Evolutionary conservation across 92 coral and sea anemone genomes (phyloP), one percentile per base, ranked within the genome.

Genomic region (Actinostola sp.): DNA sequence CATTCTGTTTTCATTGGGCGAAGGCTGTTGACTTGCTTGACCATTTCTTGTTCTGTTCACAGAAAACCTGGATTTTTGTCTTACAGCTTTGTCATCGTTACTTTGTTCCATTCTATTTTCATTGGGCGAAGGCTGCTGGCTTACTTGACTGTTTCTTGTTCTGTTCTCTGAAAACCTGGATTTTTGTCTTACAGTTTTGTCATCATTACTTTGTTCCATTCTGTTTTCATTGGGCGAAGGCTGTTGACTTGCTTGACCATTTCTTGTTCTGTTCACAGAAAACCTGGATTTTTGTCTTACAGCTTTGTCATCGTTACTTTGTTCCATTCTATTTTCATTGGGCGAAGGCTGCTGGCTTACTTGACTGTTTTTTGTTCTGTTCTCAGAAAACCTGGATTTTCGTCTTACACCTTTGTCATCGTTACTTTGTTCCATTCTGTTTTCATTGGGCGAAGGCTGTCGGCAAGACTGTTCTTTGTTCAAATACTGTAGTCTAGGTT

Each of bases 401-500:
- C 28, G 38, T 57, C 39, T 57, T 53, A 31, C 1, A 53, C 15
- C 8, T 53, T 53, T 53, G 31, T 17, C n/a, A n/a, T n/a, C n/a
- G n/a, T n/a, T n/a, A 20, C 20, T 2, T 31, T 21, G 54, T 25
- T 53, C 60, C 5, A 15, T 21, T 53, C 29, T 53, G 60, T 53
- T 53, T 53, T 53, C 60, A n/a, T n/a, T n/a, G 27, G 27, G 36
- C 5, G 16, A 57, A 1, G 34, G 16, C 34, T 23, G 70, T 30
- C 48, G 9, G 4, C 32, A 30, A 30, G 62, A 51, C 32, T 68
- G 74, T 51, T 68, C 74, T 31, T 51, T 68, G 48, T 3, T 41
- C 7, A 31, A 26, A 50, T 51, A 51, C 30, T 68, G 74, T 19
- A 68, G 74, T 52, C 49, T 68, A 20, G 62, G 31, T 26, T 68